Evolutionary conservation across 2,113 vertebrate species (phyloP).

Genomic region (Orycteropus afer): DNA sequence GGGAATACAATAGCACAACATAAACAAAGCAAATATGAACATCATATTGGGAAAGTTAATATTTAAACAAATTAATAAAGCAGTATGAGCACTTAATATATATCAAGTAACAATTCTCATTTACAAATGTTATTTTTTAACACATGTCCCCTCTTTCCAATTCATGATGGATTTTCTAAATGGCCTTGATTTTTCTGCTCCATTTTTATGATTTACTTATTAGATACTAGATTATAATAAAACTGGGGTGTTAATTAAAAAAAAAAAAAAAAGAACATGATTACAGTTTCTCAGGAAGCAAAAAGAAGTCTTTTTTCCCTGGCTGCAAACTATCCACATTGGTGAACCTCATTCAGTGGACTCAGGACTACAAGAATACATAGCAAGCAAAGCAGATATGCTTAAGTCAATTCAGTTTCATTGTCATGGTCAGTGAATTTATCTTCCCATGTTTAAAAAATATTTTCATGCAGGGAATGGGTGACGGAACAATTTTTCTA

Average conservation of each 20-base stretch:
- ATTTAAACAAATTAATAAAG: not conserved
- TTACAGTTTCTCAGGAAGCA: not conserved
- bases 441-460: not conserved
- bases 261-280: not conserved
- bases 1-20: not conserved
- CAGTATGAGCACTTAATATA: not conserved
- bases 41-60: not conserved
- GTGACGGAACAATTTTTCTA: slow-evolving; percentile 11
- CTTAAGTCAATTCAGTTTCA: not conserved
- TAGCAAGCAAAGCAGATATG: not conserved
- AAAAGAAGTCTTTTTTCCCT: not conserved
- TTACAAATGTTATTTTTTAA: not conserved
- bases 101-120: not conserved
- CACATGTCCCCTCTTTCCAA: not conserved
- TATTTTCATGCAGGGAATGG: not conserved
- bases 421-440: not conserved
- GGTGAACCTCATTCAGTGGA: not conserved
- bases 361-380: not conserved
- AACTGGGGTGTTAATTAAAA: no score
- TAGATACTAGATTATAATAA: not conserved
- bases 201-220: not conserved
- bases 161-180: not conserved
- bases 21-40: not conserved
- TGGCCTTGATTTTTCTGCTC: not conserved
- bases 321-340: not conserved